These are phyloP conservation scores for Pteruthius melanotis DNA, from an alignment of 2,113 vertebrate species.

Conservation along the genomic window DNA sequence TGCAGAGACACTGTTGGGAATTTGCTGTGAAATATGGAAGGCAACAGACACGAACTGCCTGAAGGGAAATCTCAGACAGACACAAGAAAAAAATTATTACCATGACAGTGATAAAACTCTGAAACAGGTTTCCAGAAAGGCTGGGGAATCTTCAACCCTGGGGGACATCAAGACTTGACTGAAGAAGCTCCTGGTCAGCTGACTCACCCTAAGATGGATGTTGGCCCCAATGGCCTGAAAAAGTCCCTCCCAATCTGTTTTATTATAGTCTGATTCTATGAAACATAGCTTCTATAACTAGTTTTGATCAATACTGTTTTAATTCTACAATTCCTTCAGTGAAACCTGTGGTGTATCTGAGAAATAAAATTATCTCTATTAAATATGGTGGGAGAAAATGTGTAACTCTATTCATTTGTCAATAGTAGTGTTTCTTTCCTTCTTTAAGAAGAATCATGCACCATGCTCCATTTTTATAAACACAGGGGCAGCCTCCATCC, in stretches of 20 bases:
- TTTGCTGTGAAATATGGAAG: not conserved
- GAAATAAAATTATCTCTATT: not conserved
- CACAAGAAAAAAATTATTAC: not conserved
- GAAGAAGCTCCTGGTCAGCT: not conserved
- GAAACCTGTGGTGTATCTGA: not conserved
- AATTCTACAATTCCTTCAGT: not conserved
- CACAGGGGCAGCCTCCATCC: not conserved
- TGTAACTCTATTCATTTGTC: not conserved
- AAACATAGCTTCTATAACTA: not conserved
- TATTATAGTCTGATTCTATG: not conserved
- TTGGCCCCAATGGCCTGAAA: not conserved
- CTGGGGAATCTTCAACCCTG: not conserved
- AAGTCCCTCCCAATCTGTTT: not conserved
- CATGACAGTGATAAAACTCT: not conserved
- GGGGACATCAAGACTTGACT: not conserved
- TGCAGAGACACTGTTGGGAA: not conserved
- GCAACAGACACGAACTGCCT: not conserved
- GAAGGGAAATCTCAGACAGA: not conserved
- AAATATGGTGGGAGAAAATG: not conserved
- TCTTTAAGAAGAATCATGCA: not conserved
- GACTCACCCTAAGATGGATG: not conserved
- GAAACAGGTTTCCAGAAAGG: not conserved
- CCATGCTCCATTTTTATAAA: not conserved
- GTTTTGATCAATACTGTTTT: not conserved
- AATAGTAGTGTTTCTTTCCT: not conserved